phyloP scores from a whole-genome alignment of 2,888 invertebrate species.

The Zele albiditarsus region DNA sequence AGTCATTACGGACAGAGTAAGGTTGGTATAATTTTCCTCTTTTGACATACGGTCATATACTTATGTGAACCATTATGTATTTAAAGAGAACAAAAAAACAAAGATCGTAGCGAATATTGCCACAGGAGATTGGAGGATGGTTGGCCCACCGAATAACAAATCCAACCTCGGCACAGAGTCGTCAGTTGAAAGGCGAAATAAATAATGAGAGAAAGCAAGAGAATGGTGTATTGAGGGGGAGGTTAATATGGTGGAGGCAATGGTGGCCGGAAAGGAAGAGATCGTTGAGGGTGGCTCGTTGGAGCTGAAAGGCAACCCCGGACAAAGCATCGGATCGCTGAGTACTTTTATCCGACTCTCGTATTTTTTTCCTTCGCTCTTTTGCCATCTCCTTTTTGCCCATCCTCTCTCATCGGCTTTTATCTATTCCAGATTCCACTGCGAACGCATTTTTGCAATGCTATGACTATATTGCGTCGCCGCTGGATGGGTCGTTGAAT shows the following conservation, averaged over 20 bases:
- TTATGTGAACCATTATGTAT: neutral
- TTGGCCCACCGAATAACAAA: slow-evolving; percentile 28
- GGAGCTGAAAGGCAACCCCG: slow-evolving; percentile 40
- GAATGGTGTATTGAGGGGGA: slow-evolving; percentile 29
- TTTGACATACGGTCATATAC: neutral
- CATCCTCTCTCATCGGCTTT: slow-evolving; percentile 33
- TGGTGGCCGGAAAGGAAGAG: slow-evolving; percentile 21
- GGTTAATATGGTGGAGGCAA: slow-evolving; percentile 2
- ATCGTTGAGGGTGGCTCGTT: slow-evolving; percentile 15
- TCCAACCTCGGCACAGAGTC: slow-evolving; percentile 21
- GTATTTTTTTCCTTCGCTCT: neutral
- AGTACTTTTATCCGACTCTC: slow-evolving; percentile 39
- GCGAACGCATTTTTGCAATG: neutral
- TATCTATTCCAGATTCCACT: neutral
- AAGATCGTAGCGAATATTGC: neutral
- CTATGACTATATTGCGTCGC: neutral
- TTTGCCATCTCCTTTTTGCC: slow-evolving; percentile 44
- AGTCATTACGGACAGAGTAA: no score
- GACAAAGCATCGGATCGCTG: slow-evolving; percentile 50
- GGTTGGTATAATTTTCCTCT: neutral
- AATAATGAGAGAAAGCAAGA: slow-evolving; percentile 15
- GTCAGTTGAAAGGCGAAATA: slow-evolving; percentile 32
- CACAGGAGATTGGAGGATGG: neutral
- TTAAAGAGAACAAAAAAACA: neutral
- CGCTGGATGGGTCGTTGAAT: neutral